Percentiles rank a stretch among this genome's conserved stretches.
Evolutionary conservation across 2,797 vertebrate genomes (phyloP).

Genomic region (Danio jaintianensis): DNA sequence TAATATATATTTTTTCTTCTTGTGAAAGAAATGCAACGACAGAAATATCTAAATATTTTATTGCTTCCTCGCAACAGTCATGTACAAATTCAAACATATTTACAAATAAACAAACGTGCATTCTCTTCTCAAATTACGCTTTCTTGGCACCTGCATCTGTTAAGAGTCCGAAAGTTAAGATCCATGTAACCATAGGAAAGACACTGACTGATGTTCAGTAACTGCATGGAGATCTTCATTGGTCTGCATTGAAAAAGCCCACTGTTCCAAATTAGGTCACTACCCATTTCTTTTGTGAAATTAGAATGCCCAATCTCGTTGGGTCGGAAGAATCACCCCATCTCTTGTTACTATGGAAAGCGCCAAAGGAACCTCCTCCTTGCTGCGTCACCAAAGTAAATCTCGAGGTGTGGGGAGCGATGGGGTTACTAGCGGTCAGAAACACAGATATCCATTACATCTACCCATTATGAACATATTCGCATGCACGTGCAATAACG

Average conservation of each 20-base stretch:
- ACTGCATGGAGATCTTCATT: constrained; percentile 27
- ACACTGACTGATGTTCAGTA: constrained; percentile 27
- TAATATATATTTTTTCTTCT: too few relatives aligned
- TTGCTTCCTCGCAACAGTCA: background rate
- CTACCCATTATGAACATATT: constrained; percentile 1
- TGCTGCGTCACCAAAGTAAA: constrained; percentile 76
- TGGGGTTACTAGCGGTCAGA: constrained; percentile 78
- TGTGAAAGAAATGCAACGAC: background rate
- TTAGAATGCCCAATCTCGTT: constrained; percentile 77
- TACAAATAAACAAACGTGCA: constrained; percentile 22
- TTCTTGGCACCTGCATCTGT: background rate
- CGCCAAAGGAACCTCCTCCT: constrained; percentile 69
- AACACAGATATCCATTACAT: constrained; percentile 35
- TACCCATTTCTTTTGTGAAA: constrained; percentile 71
- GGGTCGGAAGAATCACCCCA: constrained; percentile 78
- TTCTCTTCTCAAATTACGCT: background rate
- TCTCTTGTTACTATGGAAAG: constrained; percentile 77
- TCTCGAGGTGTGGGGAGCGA: constrained; percentile 63
- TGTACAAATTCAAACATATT: constrained; percentile 14
- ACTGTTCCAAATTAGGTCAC: constrained; percentile 78
- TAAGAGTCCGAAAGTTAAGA: constrained; percentile 2
- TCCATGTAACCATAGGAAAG: constrained; percentile 26
- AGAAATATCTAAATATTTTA: too few relatives aligned
- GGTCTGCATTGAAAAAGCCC: constrained; percentile 64
- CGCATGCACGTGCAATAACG: background rate